These are phyloP conservation scores for Hetaerina americana DNA, from an alignment of 1,140 invertebrate species.

Conservation along the genomic window DNA sequence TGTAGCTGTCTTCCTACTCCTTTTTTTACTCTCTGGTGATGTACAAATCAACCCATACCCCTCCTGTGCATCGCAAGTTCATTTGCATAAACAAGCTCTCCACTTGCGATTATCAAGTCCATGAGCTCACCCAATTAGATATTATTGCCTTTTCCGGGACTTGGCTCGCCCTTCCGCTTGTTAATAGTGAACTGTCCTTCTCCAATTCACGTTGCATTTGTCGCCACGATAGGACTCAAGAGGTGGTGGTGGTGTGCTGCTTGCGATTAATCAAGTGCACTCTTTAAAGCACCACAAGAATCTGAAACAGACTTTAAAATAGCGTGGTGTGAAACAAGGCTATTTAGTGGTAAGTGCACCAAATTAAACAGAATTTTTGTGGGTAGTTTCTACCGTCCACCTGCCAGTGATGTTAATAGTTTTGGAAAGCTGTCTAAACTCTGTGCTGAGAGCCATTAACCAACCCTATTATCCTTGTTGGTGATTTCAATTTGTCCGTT, in stretches of 20 bases:
- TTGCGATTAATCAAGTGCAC: not conserved
- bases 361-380: not conserved
- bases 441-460: not conserved
- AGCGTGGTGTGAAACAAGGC: not conserved
- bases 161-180: not conserved
- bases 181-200: not conserved
- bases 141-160: not conserved
- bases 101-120: not conserved
- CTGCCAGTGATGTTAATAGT: not conserved
- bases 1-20: too few species aligned
- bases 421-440: not conserved
- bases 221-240: not conserved
- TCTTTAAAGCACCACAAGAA: not conserved
- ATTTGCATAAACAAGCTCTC: not conserved
- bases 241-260: not conserved
- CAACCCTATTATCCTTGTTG: not conserved
- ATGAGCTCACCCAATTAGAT: not conserved
- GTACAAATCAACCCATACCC: not conserved
- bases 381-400: not conserved
- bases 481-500: not conserved
- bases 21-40: too few species aligned
- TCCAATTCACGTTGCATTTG: not conserved
- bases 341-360: not conserved
- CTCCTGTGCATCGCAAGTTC: too few species aligned
- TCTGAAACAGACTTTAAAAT: not conserved